Percentiles rank a stretch among this genome's conserved stretches.
Conservation (phyloP, 2,797 vertebrate genomes). For the Dryobates pubescens region DNA sequence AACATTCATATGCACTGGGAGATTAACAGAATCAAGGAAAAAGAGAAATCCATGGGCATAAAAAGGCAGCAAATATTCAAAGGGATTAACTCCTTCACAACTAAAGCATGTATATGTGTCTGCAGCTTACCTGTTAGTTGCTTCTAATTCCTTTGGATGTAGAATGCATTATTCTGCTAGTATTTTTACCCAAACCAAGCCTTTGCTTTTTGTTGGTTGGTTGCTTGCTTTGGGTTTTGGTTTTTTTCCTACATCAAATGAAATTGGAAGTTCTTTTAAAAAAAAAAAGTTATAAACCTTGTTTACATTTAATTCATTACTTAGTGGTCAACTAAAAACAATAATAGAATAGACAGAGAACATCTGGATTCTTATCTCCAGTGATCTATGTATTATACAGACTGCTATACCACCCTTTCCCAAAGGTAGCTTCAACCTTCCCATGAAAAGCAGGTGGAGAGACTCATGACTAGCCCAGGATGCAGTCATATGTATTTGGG, state of each 20-base stretch:
- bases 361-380: not conserved
- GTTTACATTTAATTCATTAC: not conserved
- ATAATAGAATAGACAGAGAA: not conserved
- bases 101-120: fast-evolving
- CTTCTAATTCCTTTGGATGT: not conserved
- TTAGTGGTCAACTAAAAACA: not conserved
- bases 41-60: not conserved
- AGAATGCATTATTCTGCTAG: not conserved
- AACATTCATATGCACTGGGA: not conserved
- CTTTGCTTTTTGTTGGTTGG: not conserved
- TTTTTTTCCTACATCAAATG: not conserved
- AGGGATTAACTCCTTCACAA: not conserved
- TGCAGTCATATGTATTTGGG: not conserved
- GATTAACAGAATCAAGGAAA: not conserved
- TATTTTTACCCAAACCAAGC: not conserved
- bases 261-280: not conserved
- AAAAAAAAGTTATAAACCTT: not conserved
- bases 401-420: not conserved
- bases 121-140: not conserved
- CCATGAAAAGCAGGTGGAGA: not conserved
- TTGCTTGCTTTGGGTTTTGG: not conserved
- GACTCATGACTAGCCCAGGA: not conserved
- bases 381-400: not conserved
- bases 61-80: not conserved
- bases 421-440: not conserved